These are phyloP conservation scores for Pangasius sanitwongsei DNA, from an alignment of 2,797 vertebrate genomes.

Conservation along the genomic window DNA sequence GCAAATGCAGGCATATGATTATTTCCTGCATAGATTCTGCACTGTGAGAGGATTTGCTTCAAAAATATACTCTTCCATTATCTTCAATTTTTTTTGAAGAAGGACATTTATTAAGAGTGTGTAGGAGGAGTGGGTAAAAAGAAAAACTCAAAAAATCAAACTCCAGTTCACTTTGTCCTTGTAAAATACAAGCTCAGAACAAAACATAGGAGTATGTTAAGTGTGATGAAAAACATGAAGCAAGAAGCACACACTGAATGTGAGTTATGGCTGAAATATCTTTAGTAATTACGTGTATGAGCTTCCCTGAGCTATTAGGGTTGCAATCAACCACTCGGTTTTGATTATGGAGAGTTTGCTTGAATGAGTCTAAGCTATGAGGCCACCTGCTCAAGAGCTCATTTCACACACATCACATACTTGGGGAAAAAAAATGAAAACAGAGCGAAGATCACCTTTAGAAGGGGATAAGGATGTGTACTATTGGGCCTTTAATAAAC, in stretches of 20 bases:
- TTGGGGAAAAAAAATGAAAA: not conserved
- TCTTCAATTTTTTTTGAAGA: not conserved
- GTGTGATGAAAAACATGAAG: not conserved
- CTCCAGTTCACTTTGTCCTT: not conserved
- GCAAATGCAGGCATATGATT: not conserved
- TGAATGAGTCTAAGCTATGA: not conserved
- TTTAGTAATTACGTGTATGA: slow-evolving; percentile 7
- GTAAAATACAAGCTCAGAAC: not conserved
- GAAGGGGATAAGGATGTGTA: not conserved
- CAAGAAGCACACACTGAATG: not conserved
- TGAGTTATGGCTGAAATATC: not conserved
- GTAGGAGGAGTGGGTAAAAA: not conserved
- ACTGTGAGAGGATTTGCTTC: not conserved
- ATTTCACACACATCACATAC: not conserved
- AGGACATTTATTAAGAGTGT: not conserved
- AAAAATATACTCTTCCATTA: not conserved
- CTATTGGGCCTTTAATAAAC: not conserved
- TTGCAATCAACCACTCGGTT: slow-evolving; percentile 34
- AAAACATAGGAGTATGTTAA: not conserved
- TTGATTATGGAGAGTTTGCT: slow-evolving; percentile 22
- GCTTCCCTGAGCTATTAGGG: not conserved
- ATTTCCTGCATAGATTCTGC: not conserved
- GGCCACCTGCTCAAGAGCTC: slow-evolving; percentile 2
- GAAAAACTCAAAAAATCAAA: not conserved
- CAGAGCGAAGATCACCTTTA: not conserved